Base-by-base conservation (phyloP, 2,113 vertebrate genomes). In the Corythornis madagascariensis region DNA sequence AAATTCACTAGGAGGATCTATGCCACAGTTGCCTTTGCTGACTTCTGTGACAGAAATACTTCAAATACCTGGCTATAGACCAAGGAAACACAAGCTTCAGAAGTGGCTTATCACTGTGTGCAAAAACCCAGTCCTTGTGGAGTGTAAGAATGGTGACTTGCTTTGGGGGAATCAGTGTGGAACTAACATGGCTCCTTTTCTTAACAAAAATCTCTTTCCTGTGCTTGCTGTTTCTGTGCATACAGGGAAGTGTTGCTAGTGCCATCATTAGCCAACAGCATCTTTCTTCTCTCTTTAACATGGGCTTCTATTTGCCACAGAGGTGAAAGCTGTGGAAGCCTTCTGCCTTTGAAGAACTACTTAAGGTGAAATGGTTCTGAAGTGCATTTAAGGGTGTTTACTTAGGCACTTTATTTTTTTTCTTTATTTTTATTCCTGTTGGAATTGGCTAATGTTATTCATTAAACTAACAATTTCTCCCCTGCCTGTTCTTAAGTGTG, bases 391-490 rank as follows among this genome's bases (percentile, higher is more conserved):
- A 97, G 70, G 89, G 70, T 83, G 45, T 97, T 97, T 96, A 94
- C 95, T 96, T 96, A 61, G 83, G 83, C 86, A 92, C 89, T 94
- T 97, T 92, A 92, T 95, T 92, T 94, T 89, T 89, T 88, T 89
- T 64, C 82, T 95, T 82, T 79, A 94, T 95, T 96, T 96, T 94
- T 90, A 96, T 95, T 94, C 88, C 65, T 82, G 83, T 97, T 96
- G 86, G 93, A 91, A 83, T 88, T 83, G 93, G 71, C 94, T 94
- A 72, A 92, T 86, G 95, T 97, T 97, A 97, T 96, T 97, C 97
- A 97, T 97, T 97, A 97, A 97, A 88, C 95, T 92, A 95, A 97
- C 86, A 95, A 57, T 95, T 97, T 97, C 75, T 96, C 92, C 89
- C 91, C 94, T 95, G 94, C 91, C 93, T 94, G 94, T 95, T 93